These are phyloP conservation scores for Brachymystax lenok DNA, from an alignment of 2,797 vertebrate genomes.

Conservation along the genomic window DNA sequence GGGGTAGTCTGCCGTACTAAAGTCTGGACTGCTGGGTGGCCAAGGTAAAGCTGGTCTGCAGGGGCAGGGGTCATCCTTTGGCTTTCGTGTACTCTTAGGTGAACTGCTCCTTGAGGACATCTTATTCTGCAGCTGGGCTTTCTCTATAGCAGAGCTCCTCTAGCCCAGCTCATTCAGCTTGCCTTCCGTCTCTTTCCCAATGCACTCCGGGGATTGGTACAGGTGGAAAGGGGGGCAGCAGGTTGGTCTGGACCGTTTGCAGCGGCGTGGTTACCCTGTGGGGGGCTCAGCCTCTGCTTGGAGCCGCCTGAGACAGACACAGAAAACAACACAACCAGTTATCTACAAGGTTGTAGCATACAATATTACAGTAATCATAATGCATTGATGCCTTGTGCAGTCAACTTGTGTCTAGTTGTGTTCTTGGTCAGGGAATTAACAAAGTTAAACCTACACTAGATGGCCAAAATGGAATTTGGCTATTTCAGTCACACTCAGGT, in stretches of 20 bases:
- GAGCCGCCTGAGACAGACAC: conserved; percentile 77
- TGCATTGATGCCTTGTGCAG: too few relatives aligned
- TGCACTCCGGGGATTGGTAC: conserved; percentile 90
- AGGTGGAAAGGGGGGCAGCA: conserved; percentile 87
- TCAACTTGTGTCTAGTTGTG: too few relatives aligned
- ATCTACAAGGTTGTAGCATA: too few relatives aligned
- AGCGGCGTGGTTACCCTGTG: conserved; percentile 77
- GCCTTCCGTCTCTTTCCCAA: conserved; percentile 91
- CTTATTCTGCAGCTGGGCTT: conserved; percentile 86
- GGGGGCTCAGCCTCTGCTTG: conserved; percentile 85
- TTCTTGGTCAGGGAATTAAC: too few relatives aligned
- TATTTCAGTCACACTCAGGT: too few relatives aligned
- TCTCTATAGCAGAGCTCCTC: conserved; percentile 68
- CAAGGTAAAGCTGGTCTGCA: conserved; percentile 79
- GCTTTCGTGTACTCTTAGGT: conserved; percentile 95
- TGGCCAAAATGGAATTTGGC: conserved; percentile 39
- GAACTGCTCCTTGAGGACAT: conserved; percentile 90
- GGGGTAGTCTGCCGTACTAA: conserved; percentile 81
- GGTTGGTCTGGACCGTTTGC: conserved; percentile 72
- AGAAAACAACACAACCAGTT: conserved; percentile 30
- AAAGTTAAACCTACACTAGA: too few relatives aligned
- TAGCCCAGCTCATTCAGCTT: conserved; percentile 60
- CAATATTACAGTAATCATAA: too few relatives aligned
- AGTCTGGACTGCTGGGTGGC: conserved; percentile 78
- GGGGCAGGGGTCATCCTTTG: conserved; percentile 78